Evolutionary conservation across 2,113 vertebrate genomes (phyloP).

Genomic region (Callaeas wilsoni): DNA sequence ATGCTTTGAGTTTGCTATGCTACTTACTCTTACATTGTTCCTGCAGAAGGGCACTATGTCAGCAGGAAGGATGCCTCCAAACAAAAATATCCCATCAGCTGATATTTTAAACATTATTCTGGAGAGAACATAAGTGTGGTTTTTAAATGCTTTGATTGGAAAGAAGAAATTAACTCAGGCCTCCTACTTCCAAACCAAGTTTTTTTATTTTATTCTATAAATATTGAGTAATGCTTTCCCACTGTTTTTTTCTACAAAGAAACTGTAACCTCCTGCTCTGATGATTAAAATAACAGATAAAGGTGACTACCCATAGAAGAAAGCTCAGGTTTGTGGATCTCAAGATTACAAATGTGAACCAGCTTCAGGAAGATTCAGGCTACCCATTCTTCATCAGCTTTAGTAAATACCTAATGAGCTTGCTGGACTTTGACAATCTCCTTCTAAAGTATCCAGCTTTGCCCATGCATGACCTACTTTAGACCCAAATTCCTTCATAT

Average conservation of each 20-base stretch:
- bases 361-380: not conserved
- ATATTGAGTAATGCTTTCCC: not conserved
- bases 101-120: not conserved
- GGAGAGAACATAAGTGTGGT: not conserved
- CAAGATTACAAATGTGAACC: not conserved
- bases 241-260: not conserved
- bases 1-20: not conserved
- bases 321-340: not conserved
- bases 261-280: not conserved
- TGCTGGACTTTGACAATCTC: not conserved
- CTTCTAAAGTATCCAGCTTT: not conserved
- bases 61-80: not conserved
- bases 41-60: not conserved
- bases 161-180: not conserved
- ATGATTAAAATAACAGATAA: not conserved
- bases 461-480: not conserved
- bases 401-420: not conserved
- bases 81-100: not conserved
- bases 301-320: not conserved
- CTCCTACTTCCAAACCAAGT: not conserved
- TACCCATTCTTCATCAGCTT: not conserved
- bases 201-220: not conserved
- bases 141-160: not conserved
- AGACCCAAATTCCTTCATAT: not conserved
- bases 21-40: not conserved